Evolutionary conservation across 2,113 vertebrate species (phyloP), one percentile per base, ranked within the genome.

Genomic region (Pogonocichla stellata): DNA sequence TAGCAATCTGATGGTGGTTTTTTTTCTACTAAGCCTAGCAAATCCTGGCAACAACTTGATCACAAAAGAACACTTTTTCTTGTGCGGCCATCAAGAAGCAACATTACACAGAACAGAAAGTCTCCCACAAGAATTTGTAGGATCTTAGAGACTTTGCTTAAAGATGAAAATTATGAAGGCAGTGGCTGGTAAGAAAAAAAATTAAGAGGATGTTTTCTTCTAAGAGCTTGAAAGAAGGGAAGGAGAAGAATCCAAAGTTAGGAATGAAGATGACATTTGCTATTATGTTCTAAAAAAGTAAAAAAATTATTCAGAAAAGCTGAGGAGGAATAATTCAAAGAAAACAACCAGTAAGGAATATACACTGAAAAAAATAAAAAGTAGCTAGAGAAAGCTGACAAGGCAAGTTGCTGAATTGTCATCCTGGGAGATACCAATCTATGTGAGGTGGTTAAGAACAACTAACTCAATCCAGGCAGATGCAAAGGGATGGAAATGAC

Each of bases 11-110:
- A 40, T n/a, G 13, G 10, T 19, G 13, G 3, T 24, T 0, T 6
- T 0, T 0, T 10, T 60, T 23, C 58, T 20, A 33, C 5, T 67
- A 48, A 14, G 2, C 0, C 0, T 69, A 71, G 47, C 1, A 1
- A 8, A 84, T 34, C 7, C 65, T 70, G 73, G 51, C 6, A 85
- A 38, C 15, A 67, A 33, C 12, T 66, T 58, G 10, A 33, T 88
- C 2, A 16, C 19, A 67, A 51, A 85, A 79, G 4, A 58, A 13
- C 3, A 34, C 7, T 60, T 80, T 66, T 22, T 5, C 10, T 54
- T 78, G 8, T 58, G 28, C 33, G 91, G 11, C 28, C 25, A 45
- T 85, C 47, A 74, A 74, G n/a, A 17, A 79, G 29, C 19, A 71
- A 65, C 19, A 25, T 80, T 53, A 26, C 18, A 47, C 6, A 25